Percentiles rank a stretch among this genome's conserved stretches.
These are phyloP conservation scores for Dioctria rufipes DNA, from an alignment of 2,888 invertebrate genomes.

Conservation along the genomic window DNA sequence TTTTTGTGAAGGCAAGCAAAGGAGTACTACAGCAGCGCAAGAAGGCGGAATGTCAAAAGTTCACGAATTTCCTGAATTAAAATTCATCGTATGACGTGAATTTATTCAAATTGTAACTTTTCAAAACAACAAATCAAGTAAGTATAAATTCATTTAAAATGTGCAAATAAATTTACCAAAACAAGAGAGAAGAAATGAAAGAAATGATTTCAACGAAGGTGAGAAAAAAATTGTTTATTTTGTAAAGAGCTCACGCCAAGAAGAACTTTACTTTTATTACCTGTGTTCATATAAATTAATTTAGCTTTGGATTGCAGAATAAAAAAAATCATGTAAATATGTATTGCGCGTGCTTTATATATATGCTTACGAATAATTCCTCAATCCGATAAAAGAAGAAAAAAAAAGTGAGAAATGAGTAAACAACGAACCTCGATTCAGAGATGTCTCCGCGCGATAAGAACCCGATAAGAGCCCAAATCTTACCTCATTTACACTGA, in stretches of 20 bases:
- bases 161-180: background rate
- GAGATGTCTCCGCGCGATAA: slow-evolving; percentile 26
- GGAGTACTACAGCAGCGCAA: background rate
- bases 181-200: background rate
- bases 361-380: background rate
- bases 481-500: background rate
- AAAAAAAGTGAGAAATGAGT: background rate
- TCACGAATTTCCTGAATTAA: background rate
- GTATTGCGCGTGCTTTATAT: too few species aligned
- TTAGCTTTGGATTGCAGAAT: background rate
- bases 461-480: slow-evolving; percentile 28
- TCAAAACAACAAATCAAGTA: background rate
- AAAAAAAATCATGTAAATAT: background rate
- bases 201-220: slow-evolving; percentile 37
- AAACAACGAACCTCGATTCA: slow-evolving; percentile 37
- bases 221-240: background rate
- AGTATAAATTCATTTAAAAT: background rate
- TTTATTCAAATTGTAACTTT: slow-evolving; percentile 7
- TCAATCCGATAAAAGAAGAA: slow-evolving; percentile 1
- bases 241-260: background rate
- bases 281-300: background rate
- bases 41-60: background rate
- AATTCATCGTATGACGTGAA: background rate
- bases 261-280: too few species aligned
- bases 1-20: background rate